Percentiles rank a stretch among this genome's conserved stretches.
Conservation (phyloP, 2,797 vertebrate genomes). For the Lutjanus campechanus region DNA sequence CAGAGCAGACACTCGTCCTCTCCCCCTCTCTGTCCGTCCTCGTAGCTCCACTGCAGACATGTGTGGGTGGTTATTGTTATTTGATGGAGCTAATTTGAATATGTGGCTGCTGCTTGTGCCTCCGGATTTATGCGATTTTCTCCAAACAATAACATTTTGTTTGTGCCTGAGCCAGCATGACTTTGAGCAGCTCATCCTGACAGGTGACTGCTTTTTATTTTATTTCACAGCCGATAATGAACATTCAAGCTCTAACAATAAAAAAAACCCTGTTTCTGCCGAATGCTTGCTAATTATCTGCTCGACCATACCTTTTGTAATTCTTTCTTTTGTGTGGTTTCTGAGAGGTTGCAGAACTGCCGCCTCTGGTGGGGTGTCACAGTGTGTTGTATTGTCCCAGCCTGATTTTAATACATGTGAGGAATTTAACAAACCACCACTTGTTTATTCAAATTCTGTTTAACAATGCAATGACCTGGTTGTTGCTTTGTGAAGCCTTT, state of each 20-base stretch:
- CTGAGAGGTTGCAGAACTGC: background rate
- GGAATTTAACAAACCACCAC: background rate
- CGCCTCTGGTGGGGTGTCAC: conserved; percentile 1
- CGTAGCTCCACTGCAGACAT: conserved; percentile 34
- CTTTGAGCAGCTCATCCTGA: conserved; percentile 38
- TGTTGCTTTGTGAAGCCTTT: background rate
- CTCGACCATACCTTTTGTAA: conserved; percentile 26
- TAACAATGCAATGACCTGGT: background rate
- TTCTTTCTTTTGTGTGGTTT: conserved; percentile 24
- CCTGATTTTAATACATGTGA: conserved; percentile 10
- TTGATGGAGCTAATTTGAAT: conserved; percentile 60
- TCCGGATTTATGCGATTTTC: conserved; percentile 31
- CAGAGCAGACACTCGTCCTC: conserved; percentile 20
- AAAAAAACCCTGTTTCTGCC: conserved; percentile 35
- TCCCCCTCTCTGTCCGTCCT: conserved; percentile 12
- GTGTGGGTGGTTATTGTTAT: conserved; percentile 64
- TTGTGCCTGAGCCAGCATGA: conserved; percentile 39
- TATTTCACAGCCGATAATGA: conserved; percentile 47
- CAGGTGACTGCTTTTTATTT: conserved; percentile 37
- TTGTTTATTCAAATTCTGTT: conserved; percentile 28
- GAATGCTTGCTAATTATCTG: conserved; percentile 32
- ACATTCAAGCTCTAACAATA: conserved; percentile 29
- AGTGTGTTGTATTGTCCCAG: background rate
- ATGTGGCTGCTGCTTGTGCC: conserved; percentile 38
- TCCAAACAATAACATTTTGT: conserved; percentile 54